Evolutionary conservation across 2,888 invertebrate genomes (phyloP).

Genomic region (Drosophila trichaetosa): DNA sequence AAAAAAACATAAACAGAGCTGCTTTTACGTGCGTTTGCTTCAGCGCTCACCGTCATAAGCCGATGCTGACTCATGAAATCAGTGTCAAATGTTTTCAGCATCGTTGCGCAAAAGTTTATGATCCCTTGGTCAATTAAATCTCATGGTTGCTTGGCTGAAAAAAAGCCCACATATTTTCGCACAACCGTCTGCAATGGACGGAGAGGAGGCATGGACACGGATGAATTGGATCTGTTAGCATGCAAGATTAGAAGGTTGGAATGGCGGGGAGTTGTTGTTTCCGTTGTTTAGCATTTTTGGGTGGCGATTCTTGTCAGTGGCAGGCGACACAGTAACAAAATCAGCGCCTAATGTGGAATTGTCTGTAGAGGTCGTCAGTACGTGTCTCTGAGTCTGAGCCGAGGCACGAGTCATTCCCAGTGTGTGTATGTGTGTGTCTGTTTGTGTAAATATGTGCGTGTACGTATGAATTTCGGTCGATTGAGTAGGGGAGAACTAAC

Average conservation of each 20-base stretch:
- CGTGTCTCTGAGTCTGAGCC: conserved; percentile 32
- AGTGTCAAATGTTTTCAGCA: conserved; percentile 83
- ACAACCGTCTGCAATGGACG: conserved; percentile 28
- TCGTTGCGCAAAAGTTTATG: conserved; percentile 83
- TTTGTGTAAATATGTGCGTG: conserved; percentile 6
- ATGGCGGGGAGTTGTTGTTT: conserved; percentile 30
- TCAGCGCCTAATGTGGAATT: conserved; percentile 67
- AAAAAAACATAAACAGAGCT: conserved; percentile 1
- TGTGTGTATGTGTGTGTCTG: conserved; percentile 16
- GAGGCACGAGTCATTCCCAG: conserved; percentile 11
- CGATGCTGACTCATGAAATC: conserved; percentile 83
- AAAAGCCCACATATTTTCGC: conserved; percentile 36
- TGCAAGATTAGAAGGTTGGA: conserved; percentile 14
- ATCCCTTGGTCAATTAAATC: conserved; percentile 85
- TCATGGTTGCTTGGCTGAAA: conserved; percentile 59
- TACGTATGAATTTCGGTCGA: conserved; percentile 29
- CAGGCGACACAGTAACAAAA: conserved; percentile 63
- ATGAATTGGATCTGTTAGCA: conserved; percentile 44
- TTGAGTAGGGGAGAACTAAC: conserved; percentile 26
- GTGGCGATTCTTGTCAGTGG: conserved; percentile 62
- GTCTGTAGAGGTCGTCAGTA: conserved; percentile 38
- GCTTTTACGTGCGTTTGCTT: conserved; percentile 1
- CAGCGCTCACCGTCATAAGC: conserved; percentile 11
- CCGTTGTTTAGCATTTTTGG: conserved; percentile 54
- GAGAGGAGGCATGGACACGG: conserved; percentile 31